Evolutionary conservation across 2,888 invertebrate species (phyloP).

Genomic region (Acanthosepion esculentum): DNA sequence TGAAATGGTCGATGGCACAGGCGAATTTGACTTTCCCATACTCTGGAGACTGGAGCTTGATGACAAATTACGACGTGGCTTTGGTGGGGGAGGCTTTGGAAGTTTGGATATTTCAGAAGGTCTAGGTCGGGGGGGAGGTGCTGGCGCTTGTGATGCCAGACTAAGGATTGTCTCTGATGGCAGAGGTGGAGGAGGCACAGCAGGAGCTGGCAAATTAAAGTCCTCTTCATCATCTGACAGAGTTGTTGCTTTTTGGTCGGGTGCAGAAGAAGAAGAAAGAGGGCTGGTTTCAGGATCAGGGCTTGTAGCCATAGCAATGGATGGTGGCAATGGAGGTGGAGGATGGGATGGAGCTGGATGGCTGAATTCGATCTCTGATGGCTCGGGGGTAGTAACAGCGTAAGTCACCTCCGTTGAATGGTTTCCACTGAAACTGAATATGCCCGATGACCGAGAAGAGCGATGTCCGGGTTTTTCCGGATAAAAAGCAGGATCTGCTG

Average conservation of each 20-base stretch:
- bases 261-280: not conserved
- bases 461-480: not conserved
- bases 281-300: not conserved
- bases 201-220: conserved; percentile 40
- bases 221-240: conserved; percentile 35
- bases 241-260: not conserved
- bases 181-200: conserved; percentile 38
- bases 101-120: conserved; percentile 36
- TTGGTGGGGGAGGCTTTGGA: conserved; percentile 35
- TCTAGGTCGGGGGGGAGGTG: not conserved
- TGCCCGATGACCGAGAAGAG: not conserved
- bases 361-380: conserved; percentile 36
- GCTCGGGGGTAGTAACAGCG: not conserved
- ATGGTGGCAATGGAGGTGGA: conserved; percentile 39
- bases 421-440: conserved; percentile 44
- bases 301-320: not conserved
- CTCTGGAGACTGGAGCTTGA: conserved; percentile 39
- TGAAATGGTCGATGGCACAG: conserved; percentile 35
- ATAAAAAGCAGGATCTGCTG: not conserved
- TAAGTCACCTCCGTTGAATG: conserved; percentile 37
- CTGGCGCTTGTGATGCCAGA: conserved; percentile 37
- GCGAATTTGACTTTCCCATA: conserved; percentile 42
- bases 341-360: conserved; percentile 41
- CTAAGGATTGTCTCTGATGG: conserved; percentile 21
- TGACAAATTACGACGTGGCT: conserved; percentile 39